phyloP scores from a whole-genome alignment of 2,888 invertebrate species.

The Acrobasis repandana region DNA sequence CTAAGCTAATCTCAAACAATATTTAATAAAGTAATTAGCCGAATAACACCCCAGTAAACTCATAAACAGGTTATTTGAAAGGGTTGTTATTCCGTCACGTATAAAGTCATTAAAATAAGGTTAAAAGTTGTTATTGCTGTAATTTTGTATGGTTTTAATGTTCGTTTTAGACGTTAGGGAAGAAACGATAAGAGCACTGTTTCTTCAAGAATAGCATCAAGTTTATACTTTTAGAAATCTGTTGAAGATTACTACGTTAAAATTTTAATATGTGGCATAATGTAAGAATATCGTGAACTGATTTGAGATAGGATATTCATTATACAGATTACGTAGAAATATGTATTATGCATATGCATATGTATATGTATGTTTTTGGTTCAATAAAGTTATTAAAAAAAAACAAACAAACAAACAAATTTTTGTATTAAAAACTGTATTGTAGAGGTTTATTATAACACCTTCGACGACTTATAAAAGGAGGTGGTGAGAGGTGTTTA shows the following conservation, averaged over 20 bases:
- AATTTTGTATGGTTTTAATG: conserved; percentile 12
- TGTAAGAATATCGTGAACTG: not conserved
- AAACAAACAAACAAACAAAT: too few relatives aligned
- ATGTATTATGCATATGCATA: not conserved
- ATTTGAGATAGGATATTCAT: not conserved
- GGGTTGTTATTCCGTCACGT: conserved; percentile 12
- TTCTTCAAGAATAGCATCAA: not conserved
- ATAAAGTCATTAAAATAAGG: conserved; percentile 12
- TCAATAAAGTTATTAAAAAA: too few relatives aligned
- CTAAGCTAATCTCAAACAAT: conserved; percentile 16
- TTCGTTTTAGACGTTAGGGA: not conserved
- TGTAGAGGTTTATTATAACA: too few relatives aligned
- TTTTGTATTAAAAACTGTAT: too few relatives aligned
- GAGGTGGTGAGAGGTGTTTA: too few relatives aligned
- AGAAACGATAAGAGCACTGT: not conserved
- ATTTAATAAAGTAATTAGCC: conserved; percentile 38
- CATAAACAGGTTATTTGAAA: conserved; percentile 24
- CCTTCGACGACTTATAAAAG: too few relatives aligned
- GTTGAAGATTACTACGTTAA: not conserved
- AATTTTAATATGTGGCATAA: not conserved
- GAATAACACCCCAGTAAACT: conserved; percentile 24
- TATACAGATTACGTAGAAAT: not conserved
- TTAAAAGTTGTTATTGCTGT: conserved; percentile 11
- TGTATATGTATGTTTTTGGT: too few relatives aligned
- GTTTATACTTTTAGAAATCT: not conserved